Evolutionary conservation across 2,888 invertebrate species (phyloP).

Genomic region (Dasypogon diadema): DNA sequence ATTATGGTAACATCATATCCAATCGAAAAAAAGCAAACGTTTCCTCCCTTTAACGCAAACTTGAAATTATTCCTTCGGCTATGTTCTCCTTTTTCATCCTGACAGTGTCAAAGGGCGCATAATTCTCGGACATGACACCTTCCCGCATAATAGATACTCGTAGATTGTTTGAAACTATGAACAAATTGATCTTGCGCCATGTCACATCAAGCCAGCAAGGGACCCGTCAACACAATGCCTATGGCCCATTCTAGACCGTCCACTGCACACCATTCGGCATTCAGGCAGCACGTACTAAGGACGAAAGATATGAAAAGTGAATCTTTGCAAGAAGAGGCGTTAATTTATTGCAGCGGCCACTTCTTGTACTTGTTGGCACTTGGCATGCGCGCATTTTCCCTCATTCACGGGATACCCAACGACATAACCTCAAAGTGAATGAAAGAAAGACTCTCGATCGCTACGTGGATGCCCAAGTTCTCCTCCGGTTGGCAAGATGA

Average conservation of each 20-base stretch:
- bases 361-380: slow-evolving; percentile 49
- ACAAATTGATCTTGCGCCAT: slow-evolving; percentile 35
- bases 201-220: slow-evolving; percentile 23
- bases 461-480: neutral
- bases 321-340: slow-evolving; percentile 52
- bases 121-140: neutral
- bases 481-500: slow-evolving; percentile 26
- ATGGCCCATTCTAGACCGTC: neutral
- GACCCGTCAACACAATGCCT: slow-evolving; percentile 7
- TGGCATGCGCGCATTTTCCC: slow-evolving; percentile 48
- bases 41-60: neutral
- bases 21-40: too few species aligned
- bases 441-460: slow-evolving; percentile 33
- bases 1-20: too few species aligned
- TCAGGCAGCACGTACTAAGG: neutral
- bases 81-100: neutral
- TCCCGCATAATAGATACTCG: slow-evolving; percentile 3
- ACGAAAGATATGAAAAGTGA: slow-evolving; percentile 49
- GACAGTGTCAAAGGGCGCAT: neutral
- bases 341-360: slow-evolving; percentile 47
- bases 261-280: neutral
- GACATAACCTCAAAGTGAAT: slow-evolving; percentile 45
- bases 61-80: neutral
- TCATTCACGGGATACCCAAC: slow-evolving; percentile 29
- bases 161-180: slow-evolving; percentile 36